These are phyloP conservation scores for Protomyctophum bolini DNA, from an alignment of 2,113 vertebrate genomes.

Conservation along the genomic window DNA sequence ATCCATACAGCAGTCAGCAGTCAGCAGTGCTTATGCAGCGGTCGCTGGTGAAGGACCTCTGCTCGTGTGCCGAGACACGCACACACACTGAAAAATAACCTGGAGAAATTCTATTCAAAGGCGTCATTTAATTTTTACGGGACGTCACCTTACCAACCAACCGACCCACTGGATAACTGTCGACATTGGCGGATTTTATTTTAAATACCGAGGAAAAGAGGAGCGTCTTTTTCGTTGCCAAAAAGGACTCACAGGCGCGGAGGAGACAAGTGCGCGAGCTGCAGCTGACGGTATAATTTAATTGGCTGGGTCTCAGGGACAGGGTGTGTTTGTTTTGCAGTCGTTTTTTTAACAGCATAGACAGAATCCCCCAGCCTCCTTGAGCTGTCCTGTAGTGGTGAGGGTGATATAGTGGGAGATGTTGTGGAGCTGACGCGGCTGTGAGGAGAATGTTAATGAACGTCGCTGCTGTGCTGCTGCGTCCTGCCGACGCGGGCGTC, in stretches of 20 bases:
- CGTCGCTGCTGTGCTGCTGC: slow-evolving; percentile 32
- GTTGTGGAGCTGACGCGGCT: slow-evolving; percentile 40
- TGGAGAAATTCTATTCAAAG: neutral
- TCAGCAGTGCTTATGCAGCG: slow-evolving; percentile 27
- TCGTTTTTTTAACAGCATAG: neutral
- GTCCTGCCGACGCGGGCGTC: slow-evolving; percentile 44
- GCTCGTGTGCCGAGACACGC: neutral
- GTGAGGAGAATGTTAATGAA: slow-evolving; percentile 63
- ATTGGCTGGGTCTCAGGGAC: no score
- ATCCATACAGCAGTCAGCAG: slow-evolving; percentile 18
- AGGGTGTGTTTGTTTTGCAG: no score
- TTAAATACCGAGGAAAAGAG: no score
- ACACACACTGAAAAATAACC: neutral
- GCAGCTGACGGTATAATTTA: neutral
- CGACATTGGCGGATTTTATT: neutral
- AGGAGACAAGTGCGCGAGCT: slow-evolving; percentile 7
- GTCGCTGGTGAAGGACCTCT: neutral
- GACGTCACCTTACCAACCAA: no score
- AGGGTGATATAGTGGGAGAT: neutral
- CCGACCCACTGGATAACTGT: no score
- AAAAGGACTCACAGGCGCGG: neutral
- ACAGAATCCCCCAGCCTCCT: neutral
- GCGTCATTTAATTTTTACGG: neutral
- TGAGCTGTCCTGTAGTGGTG: neutral
- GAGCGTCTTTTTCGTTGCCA: no score